Evolutionary conservation across 2,113 vertebrate species (phyloP).

Genomic region (Dinomys branickii): DNA sequence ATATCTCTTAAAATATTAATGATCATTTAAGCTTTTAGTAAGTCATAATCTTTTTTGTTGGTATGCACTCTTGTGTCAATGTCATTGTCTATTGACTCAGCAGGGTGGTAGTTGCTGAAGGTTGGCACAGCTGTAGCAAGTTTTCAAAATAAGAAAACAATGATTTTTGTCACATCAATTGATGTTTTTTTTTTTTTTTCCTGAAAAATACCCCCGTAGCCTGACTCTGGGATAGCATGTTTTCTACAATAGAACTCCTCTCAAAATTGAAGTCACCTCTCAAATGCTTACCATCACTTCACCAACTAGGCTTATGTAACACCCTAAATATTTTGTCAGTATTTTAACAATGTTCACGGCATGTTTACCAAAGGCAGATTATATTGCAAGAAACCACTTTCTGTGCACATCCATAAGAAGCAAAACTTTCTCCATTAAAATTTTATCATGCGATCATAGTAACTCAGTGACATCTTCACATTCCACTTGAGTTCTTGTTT

Average conservation of each 20-base stretch:
- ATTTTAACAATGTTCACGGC: neutral
- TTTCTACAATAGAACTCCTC: too few relatives aligned
- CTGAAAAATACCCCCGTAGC: neutral
- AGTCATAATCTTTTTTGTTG: neutral
- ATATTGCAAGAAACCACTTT: neutral
- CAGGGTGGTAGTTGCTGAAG: neutral
- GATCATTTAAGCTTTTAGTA: neutral
- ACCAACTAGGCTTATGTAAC: neutral
- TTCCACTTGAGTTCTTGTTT: neutral
- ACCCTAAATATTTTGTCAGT: neutral
- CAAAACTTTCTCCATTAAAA: neutral
- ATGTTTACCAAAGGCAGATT: neutral
- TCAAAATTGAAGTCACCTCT: neutral
- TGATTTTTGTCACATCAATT: neutral
- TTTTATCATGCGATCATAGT: neutral
- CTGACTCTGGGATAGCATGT: neutral
- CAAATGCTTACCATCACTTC: neutral
- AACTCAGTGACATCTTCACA: neutral
- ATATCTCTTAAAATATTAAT: neutral
- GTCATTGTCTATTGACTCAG: neutral
- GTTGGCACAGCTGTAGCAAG: neutral
- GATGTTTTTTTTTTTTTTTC: neutral
- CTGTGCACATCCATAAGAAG: neutral
- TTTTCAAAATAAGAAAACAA: neutral
- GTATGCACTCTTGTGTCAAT: too few relatives aligned